phyloP scores from a whole-genome alignment of 2,888 invertebrate genomes.

The Hydroisotoma schaefferi region DNA sequence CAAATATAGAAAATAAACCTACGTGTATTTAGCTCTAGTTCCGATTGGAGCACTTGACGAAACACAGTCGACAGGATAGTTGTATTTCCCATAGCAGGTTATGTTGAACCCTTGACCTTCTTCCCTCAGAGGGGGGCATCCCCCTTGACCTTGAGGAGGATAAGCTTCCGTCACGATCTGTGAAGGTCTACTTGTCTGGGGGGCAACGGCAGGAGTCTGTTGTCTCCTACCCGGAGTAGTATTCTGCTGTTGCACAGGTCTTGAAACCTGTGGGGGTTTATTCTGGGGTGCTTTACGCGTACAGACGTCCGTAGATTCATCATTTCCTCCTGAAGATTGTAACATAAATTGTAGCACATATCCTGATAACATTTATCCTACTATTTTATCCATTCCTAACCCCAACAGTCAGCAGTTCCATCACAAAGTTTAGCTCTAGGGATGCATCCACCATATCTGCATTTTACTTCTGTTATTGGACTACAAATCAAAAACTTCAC shows the following conservation, averaged over 20 bases:
- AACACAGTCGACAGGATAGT: neutral
- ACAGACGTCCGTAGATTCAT: conserved; percentile 43
- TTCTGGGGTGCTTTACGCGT: conserved; percentile 4
- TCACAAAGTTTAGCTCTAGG: conserved; percentile 33
- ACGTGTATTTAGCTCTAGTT: conserved; percentile 15
- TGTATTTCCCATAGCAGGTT: neutral
- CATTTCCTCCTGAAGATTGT: conserved; percentile 37
- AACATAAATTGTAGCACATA: neutral
- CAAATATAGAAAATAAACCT: neutral
- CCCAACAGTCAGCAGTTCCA: conserved; percentile 40
- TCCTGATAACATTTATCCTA: too few species aligned
- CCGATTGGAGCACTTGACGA: conserved; percentile 3
- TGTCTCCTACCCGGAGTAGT: too few species aligned
- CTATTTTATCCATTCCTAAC: conserved; percentile 11
- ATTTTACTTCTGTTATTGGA: conserved; percentile 30
- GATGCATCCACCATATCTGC: conserved; percentile 46
- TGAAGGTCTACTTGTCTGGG: neutral
- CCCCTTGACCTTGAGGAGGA: neutral
- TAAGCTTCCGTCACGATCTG: neutral
- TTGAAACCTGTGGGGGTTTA: neutral
- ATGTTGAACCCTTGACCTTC: too few species aligned
- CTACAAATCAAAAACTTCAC: conserved; percentile 10
- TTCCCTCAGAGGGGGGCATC: conserved; percentile 1
- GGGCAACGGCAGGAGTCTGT: neutral
- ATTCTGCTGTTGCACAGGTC: neutral